Evolutionary conservation across 92 coral and sea anemone species (phyloP).

Genomic region (Heteractis magnifica): DNA sequence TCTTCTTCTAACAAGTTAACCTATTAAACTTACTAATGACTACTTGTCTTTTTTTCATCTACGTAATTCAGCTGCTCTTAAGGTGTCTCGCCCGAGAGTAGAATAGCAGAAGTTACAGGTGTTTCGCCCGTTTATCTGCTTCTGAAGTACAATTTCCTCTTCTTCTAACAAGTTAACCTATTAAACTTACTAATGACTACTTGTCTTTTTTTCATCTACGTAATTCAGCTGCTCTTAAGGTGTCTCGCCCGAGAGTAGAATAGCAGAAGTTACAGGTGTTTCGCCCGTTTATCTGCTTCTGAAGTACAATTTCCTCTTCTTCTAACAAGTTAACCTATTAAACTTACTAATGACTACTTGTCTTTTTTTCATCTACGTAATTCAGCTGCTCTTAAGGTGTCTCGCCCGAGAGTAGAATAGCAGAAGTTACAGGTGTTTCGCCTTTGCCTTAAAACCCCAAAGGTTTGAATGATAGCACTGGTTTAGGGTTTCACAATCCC

Average conservation of each 20-base stretch:
- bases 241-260: too few species aligned
- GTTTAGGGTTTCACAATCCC: too few species aligned
- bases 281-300: conserved; percentile 14
- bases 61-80: conserved; percentile 6
- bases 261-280: not conserved
- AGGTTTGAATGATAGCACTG: too few species aligned
- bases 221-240: conserved; percentile 8
- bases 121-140: conserved; percentile 17
- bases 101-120: not conserved
- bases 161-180: too few species aligned
- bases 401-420: too few species aligned
- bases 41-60: not conserved
- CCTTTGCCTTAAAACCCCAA: too few species aligned
- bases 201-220: not conserved
- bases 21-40: not conserved
- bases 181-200: not conserved
- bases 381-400: conserved; percentile 1
- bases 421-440: not conserved
- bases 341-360: not conserved
- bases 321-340: too few species aligned
- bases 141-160: not conserved
- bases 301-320: conserved; percentile 3
- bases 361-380: too few species aligned
- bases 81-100: not conserved
- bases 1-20: too few species aligned